These are phyloP conservation scores for Choristoneura rosaceana DNA, from an alignment of 2,888 invertebrate species.

Conservation along the genomic window DNA sequence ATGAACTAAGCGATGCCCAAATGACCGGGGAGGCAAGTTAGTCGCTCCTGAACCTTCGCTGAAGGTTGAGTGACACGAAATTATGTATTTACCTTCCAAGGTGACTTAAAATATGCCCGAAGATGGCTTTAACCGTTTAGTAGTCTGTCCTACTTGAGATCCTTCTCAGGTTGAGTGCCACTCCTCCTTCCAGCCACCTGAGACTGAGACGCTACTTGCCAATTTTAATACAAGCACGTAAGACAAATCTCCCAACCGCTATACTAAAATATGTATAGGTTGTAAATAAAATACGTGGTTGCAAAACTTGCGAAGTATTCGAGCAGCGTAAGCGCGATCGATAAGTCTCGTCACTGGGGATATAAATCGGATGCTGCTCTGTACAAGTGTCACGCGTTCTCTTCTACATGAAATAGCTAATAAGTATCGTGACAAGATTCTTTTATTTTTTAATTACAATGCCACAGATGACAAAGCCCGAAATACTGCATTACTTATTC, in stretches of 20 bases:
- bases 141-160: not conserved
- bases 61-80: too few species aligned
- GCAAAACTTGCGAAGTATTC: constrained; percentile 21
- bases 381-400: constrained; percentile 11
- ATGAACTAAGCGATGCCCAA: not conserved
- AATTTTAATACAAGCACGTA: constrained; percentile 11
- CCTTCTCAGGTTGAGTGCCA: not conserved
- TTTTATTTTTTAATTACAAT: too few species aligned
- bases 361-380: constrained; percentile 5
- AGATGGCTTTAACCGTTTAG: not conserved
- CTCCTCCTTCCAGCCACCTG: not conserved
- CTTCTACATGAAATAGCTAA: not conserved
- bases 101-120: not conserved
- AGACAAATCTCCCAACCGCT: constrained; percentile 1
- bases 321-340: constrained; percentile 17
- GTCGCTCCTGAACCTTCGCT: too few species aligned
- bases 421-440: not conserved
- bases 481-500: too few species aligned
- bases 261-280: constrained; percentile 14
- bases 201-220: constrained; percentile 5
- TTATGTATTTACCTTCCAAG: not conserved
- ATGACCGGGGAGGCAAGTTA: not conserved
- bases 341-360: constrained; percentile 21
- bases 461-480: too few species aligned
- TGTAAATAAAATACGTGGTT: constrained; percentile 26